Evolutionary conservation across 2,113 vertebrate genomes (phyloP).

Genomic region (Centropus bengalensis): DNA sequence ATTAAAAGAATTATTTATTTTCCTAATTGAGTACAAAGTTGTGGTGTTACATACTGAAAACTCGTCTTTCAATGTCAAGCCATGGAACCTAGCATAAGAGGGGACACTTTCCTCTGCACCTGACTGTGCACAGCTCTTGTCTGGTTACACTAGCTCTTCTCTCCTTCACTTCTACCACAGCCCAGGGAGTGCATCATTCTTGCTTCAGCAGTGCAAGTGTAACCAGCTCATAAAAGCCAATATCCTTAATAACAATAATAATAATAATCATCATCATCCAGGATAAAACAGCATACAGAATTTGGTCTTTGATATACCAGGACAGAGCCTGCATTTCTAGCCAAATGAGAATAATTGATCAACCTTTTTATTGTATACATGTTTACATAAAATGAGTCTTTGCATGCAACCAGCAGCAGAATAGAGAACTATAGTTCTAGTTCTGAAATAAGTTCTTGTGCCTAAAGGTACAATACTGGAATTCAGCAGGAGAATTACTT

Average conservation of each 20-base stretch:
- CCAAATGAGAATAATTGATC: neutral
- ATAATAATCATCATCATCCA: neutral
- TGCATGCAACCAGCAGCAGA: neutral
- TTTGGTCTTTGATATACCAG: neutral
- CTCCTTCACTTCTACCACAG: neutral
- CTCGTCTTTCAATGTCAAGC: neutral
- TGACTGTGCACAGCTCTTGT: neutral
- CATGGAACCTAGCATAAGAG: neutral
- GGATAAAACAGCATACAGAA: neutral
- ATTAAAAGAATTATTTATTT: neutral
- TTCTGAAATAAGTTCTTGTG: neutral
- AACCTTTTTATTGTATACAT: neutral
- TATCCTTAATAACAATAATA: neutral
- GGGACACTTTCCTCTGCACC: fast-evolving
- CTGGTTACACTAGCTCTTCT: neutral
- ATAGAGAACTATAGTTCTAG: neutral
- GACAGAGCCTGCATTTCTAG: neutral
- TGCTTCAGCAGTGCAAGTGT: neutral
- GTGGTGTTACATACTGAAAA: neutral
- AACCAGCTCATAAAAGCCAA: neutral
- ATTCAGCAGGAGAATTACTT: neutral
- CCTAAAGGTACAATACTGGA: neutral
- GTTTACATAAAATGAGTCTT: neutral
- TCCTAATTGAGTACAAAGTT: neutral
- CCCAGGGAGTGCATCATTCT: neutral